A percentile compares a stretch with the other conserved stretches of the same genome.
phyloP scores from a whole-genome alignment of 2,113 vertebrate species.

The Chaenocephalus aceratus region DNA sequence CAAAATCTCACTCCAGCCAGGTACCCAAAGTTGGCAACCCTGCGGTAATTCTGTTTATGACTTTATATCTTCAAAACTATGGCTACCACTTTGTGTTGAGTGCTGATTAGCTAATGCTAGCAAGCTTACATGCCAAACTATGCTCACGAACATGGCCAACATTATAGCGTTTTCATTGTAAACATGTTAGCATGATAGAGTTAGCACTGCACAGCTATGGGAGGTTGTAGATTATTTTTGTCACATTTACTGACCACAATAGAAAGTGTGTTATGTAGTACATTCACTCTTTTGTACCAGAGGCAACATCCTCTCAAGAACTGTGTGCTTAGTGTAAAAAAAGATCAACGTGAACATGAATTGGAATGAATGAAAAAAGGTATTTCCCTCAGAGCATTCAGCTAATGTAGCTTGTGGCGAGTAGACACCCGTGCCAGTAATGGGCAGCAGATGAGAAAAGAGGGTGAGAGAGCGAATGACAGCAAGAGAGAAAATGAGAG shows the following conservation, averaged over 20 bases:
- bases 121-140: too few relatives aligned
- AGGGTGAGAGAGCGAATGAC: constrained; percentile 38
- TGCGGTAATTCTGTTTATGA: too few relatives aligned
- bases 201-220: background rate
- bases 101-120: too few relatives aligned
- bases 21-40: too few relatives aligned
- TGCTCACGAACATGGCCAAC: background rate
- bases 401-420: constrained; percentile 40
- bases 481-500: constrained; percentile 61
- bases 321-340: constrained; percentile 9
- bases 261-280: background rate
- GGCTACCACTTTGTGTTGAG: too few relatives aligned
- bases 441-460: constrained; percentile 59
- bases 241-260: background rate
- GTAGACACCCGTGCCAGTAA: constrained; percentile 21
- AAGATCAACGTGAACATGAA: background rate
- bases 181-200: background rate
- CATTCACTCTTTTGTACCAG: background rate
- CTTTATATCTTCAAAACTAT: too few relatives aligned
- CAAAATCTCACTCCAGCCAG: too few relatives aligned
- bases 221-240: background rate
- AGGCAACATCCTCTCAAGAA: constrained; percentile 19
- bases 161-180: background rate
- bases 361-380: background rate
- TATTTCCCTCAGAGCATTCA: constrained; percentile 8